Conservation (phyloP, 2,797 vertebrate species). For the Paratrypauchen microcephalus region DNA sequence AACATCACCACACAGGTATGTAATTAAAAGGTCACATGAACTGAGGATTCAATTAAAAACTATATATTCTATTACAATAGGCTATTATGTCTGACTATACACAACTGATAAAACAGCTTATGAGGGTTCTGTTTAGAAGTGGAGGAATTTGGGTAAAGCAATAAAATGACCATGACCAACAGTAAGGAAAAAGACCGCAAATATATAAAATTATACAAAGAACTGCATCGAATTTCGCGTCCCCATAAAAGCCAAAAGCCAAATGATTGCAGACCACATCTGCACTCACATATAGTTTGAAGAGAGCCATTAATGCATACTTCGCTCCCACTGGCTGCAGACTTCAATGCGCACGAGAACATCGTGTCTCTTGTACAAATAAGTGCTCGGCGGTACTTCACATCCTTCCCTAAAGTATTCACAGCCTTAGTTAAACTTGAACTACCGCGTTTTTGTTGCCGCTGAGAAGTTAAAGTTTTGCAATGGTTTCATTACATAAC, state of each 20-base stretch:
- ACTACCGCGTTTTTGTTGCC: conserved; percentile 17
- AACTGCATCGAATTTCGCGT: not conserved
- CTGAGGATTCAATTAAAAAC: not conserved
- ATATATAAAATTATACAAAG: not conserved
- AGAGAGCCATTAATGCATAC: not conserved
- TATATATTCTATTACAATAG: not conserved
- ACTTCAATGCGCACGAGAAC: conserved; percentile 4
- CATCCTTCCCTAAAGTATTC: not conserved
- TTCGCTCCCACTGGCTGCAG: conserved; percentile 3
- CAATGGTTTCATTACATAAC: conserved; percentile 73
- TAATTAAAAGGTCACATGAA: not conserved
- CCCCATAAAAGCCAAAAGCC: not conserved
- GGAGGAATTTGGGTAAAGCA: not conserved
- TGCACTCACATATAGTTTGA: conserved; percentile 6
- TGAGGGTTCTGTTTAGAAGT: not conserved
- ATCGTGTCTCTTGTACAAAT: conserved; percentile 4
- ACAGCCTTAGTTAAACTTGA: conserved; percentile 26
- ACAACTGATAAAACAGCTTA: not conserved
- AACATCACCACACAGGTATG: not conserved
- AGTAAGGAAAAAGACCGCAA: not conserved
- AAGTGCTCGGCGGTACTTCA: not conserved
- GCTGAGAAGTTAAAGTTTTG: conserved; percentile 69
- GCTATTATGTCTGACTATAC: not conserved
- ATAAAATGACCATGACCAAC: not conserved
- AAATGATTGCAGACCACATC: conserved; percentile 7